These are phyloP conservation scores for Meta bourneti DNA, from an alignment of 2,888 invertebrate species.

Conservation along the genomic window DNA sequence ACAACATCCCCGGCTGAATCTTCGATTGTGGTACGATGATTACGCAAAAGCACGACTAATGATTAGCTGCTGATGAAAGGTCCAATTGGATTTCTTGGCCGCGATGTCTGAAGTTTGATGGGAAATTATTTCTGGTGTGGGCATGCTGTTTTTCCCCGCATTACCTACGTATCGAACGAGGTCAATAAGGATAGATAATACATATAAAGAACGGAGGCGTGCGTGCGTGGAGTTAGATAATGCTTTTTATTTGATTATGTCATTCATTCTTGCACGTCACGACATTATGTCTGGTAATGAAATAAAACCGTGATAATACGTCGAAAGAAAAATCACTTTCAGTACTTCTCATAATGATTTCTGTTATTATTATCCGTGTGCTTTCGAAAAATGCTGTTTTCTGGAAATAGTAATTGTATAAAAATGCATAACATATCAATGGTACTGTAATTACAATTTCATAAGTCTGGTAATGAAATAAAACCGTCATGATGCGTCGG, in stretches of 20 bases:
- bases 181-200: not conserved
- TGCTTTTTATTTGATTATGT: conserved; percentile 1
- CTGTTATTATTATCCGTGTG: not conserved
- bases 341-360: not conserved
- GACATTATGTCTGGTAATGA: not conserved
- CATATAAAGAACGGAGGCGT: not conserved
- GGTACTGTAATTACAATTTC: not conserved
- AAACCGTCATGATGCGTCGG: not conserved
- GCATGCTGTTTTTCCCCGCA: conserved; percentile 1
- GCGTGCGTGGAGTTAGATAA: not conserved
- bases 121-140: conserved; percentile 6
- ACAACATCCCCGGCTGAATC: conserved; percentile 13
- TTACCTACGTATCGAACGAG: conserved; percentile 1
- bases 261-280: not conserved
- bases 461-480: not conserved
- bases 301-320: not conserved
- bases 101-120: not conserved
- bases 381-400: not conserved
- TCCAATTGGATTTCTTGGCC: conserved; percentile 6
- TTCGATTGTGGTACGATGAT: not conserved
- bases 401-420: not conserved
- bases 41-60: conserved; percentile 7
- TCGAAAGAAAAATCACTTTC: not conserved
- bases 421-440: not conserved
- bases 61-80: conserved; percentile 42